Evolutionary conservation across 2,797 vertebrate species (phyloP).

Genomic region (Neolamprologus multifasciatus): DNA sequence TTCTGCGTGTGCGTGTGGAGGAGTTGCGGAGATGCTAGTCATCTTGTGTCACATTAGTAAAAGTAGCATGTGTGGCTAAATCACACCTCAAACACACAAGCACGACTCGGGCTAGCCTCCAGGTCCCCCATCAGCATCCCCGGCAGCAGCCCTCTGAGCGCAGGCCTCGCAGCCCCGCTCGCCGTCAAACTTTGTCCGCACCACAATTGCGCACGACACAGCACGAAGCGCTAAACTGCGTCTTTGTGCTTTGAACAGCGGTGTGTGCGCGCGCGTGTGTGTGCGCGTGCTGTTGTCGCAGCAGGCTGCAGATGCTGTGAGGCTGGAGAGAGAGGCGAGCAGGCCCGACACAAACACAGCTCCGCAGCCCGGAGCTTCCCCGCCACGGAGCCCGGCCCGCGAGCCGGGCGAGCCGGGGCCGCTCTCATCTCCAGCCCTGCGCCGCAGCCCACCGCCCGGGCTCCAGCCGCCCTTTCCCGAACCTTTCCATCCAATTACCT

Average conservation of each 20-base stretch:
- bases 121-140: background rate
- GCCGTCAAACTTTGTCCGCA: background rate
- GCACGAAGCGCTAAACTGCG: background rate
- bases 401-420: background rate
- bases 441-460: constrained; percentile 22
- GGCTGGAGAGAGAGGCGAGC: constrained; percentile 41
- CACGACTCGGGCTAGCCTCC: constrained; percentile 38
- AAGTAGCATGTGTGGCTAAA: background rate
- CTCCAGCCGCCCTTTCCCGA: constrained; percentile 74
- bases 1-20: background rate
- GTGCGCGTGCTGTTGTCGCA: constrained; percentile 19
- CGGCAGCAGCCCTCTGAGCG: background rate
- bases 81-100: background rate
- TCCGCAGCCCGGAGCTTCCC: background rate
- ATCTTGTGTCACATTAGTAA: background rate
- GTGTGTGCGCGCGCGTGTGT: background rate
- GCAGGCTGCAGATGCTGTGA: constrained; percentile 64
- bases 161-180: background rate
- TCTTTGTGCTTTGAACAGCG: constrained; percentile 40
- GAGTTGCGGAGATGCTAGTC: background rate
- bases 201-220: background rate
- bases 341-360: constrained; percentile 71
- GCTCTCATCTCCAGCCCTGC: background rate
- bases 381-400: background rate
- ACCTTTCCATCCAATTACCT: constrained; percentile 63